These are phyloP conservation scores for Cephus spinipes DNA, from an alignment of 2,888 invertebrate species.

Conservation along the genomic window DNA sequence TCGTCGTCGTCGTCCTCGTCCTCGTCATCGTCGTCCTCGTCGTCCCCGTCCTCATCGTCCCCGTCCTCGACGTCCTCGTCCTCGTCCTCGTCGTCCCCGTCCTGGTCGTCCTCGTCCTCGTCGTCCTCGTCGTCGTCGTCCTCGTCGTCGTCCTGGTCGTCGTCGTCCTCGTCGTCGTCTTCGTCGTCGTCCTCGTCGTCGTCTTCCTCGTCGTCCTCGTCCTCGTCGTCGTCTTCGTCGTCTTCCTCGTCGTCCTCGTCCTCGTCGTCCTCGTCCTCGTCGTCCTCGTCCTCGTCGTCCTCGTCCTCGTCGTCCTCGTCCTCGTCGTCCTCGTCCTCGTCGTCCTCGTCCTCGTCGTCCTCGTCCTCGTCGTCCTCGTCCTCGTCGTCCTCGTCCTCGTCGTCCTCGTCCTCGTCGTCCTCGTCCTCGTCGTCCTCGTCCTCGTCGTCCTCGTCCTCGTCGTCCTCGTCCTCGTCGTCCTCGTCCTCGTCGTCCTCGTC, in stretches of 20 bases:
- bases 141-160: background rate
- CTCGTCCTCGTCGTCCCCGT: too few species aligned
- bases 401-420: background rate
- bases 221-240: too few species aligned
- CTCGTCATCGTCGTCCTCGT: background rate
- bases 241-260: too few species aligned
- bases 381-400: background rate
- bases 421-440: background rate
- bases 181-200: too few species aligned
- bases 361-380: background rate
- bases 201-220: too few species aligned
- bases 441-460: background rate
- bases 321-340: background rate
- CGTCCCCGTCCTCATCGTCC: too few species aligned
- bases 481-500: background rate
- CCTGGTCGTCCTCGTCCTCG: too few species aligned
- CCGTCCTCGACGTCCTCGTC: too few species aligned
- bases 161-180: too few species aligned
- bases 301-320: slow-evolving; percentile 2
- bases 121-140: background rate
- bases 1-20: slow-evolving; percentile 1
- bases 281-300: background rate
- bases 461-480: slow-evolving; percentile 5
- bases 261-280: background rate
- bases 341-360: background rate